Percentiles rank a stretch among this genome's conserved stretches.
These are phyloP conservation scores for Glomeris marginata DNA, from an alignment of 2,888 invertebrate species.

Conservation along the genomic window DNA sequence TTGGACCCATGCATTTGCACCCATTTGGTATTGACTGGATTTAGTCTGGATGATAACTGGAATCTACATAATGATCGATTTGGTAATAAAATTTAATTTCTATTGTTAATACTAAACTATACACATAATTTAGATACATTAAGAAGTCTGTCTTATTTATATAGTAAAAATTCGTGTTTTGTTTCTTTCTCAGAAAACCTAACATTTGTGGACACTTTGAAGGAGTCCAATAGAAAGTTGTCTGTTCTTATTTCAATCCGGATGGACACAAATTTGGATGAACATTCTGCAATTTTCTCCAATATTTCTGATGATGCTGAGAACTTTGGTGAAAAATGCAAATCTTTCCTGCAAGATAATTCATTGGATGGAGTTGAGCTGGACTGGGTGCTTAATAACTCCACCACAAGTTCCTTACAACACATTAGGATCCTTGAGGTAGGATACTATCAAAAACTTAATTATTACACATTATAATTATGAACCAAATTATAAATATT, in stretches of 20 bases:
- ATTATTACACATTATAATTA: not conserved
- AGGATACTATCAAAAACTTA: no score
- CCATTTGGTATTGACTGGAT: slow-evolving; percentile 6
- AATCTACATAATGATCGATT: not conserved
- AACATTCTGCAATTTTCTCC: not conserved
- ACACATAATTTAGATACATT: not conserved
- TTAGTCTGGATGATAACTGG: slow-evolving; percentile 2
- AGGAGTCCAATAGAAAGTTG: not conserved
- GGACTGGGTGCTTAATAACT: not conserved
- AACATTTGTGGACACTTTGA: slow-evolving; percentile 4
- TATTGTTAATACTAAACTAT: not conserved
- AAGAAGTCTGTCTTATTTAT: not conserved
- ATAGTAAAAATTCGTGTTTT: not conserved
- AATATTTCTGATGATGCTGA: not conserved
- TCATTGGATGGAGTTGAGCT: slow-evolving; percentile 6
- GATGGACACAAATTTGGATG: slow-evolving; percentile 1
- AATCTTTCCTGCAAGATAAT: not conserved
- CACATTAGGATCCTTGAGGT: no score
- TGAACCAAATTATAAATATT: no score
- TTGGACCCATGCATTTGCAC: slow-evolving; percentile 9
- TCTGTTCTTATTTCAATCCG: slow-evolving; percentile 2
- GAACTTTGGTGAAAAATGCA: not conserved
- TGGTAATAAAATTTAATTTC: no score
- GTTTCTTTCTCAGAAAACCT: slow-evolving; percentile 1
- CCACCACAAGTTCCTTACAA: no score